A percentile compares a stretch with the other conserved stretches of the same genome.
These are phyloP conservation scores for Cantharis rufa DNA, from an alignment of 2,888 invertebrate genomes.

Conservation along the genomic window DNA sequence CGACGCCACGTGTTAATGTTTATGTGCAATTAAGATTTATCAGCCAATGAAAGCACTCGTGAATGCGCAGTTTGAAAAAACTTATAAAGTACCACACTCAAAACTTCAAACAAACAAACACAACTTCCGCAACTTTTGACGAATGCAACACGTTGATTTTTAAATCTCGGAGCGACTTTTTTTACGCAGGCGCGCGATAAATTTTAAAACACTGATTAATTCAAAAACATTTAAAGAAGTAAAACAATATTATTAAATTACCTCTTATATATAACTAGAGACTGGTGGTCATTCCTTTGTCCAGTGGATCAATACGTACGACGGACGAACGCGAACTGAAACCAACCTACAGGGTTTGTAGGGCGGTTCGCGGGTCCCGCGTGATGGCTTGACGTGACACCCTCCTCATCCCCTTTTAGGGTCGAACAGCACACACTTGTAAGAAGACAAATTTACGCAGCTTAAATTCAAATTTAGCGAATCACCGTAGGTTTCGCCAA, in stretches of 20 bases:
- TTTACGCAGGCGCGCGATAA: conserved; percentile 37
- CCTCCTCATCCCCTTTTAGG: conserved; percentile 59
- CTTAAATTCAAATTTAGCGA: conserved; percentile 35
- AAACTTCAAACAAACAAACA: conserved; percentile 43
- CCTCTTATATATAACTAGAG: conserved; percentile 39
- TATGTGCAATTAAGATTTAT: conserved; percentile 36
- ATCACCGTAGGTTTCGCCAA: neutral
- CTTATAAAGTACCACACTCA: conserved; percentile 37
- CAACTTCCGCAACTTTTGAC: conserved; percentile 46
- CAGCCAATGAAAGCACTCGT: conserved; percentile 44
- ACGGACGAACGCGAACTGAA: conserved; percentile 51
- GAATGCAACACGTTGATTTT: conserved; percentile 40
- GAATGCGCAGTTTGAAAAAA: conserved; percentile 51
- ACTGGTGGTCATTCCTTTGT: conserved; percentile 61
- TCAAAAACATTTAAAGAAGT: conserved; percentile 57
- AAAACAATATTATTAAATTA: conserved; percentile 39
- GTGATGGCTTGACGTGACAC: conserved; percentile 65
- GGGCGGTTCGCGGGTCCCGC: conserved; percentile 52
- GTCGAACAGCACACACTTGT: conserved; percentile 45
- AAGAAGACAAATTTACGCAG: conserved; percentile 54
- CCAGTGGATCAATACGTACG: conserved; percentile 55
- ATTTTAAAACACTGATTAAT: conserved; percentile 34
- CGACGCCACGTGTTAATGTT: conserved; percentile 43
- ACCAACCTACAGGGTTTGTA: conserved; percentile 44
- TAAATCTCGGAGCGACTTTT: conserved; percentile 28